Evolutionary conservation across 2,113 vertebrate genomes (phyloP), one percentile per base, ranked within the genome.

Genomic region (Sciurus niger): DNA sequence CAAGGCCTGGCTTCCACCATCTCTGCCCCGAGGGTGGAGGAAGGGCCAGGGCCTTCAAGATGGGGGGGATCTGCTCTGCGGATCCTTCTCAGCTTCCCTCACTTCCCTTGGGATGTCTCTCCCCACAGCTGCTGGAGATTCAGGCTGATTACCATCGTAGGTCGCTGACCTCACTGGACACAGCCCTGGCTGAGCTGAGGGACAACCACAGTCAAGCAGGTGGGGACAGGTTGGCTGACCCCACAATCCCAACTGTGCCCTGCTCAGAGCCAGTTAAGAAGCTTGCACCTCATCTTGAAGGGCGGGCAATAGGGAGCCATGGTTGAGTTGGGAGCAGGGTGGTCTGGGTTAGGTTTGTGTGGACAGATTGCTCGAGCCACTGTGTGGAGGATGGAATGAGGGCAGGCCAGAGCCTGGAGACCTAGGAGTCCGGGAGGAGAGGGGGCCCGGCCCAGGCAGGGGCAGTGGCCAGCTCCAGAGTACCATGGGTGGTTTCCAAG

Each of bases 81-180:
- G 78, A 58, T 46, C 9, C 77, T 6, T 34, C 63, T 34, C 37
- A 3, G 25, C n/a, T 63, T 25, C 79, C 10, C 78, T 89, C 67
- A 72, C 46, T 28, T 3, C 10, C 83, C 4, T 37, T 0, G 16
- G 68, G 67, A 1, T 20, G 20, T 14, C 51, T 30, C 16, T 25
- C 90, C 51, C 4, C 94, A 20, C 97, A 99, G 99, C 98, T 99
- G 67, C 97, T 99, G 68, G 99, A 99, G 97, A 99, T 99, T 46
- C 99, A 99, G 94, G 99, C 99, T 5, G 99, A 99, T 28, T 99
- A 99, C 97, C 99, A 99, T 95, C 99, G 98, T 92, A 97, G 98
- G 43, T 99, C 99, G 0, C 98, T 99, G 68, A 98, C 97, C 63
- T 99, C 99, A 0, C 98, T 99, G 95, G 98, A 99, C 74, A 98